A percentile compares a stretch with the other conserved stretches of the same genome.
Evolutionary conservation across 2,113 vertebrate genomes (phyloP).

Genomic region (Microtus oregoni): DNA sequence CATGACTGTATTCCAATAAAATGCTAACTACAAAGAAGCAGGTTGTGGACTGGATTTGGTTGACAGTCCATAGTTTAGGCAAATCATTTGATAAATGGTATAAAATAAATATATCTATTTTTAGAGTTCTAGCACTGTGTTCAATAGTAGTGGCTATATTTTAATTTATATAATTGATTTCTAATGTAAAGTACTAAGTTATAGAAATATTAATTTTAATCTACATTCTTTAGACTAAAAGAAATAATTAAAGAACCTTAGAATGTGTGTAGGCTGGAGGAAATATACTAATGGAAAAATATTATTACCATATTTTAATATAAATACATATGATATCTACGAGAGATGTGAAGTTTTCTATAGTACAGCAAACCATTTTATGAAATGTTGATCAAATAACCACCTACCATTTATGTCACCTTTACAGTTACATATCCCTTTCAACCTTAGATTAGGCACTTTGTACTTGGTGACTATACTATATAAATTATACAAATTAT

Average conservation of each 20-base stretch:
- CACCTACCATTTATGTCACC: background rate
- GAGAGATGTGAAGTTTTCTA: background rate
- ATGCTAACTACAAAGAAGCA: background rate
- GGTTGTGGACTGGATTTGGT: background rate
- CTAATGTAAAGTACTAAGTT: background rate
- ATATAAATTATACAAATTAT: background rate
- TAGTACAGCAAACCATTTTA: background rate
- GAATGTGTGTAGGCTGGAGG: background rate
- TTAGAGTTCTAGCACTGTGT: background rate
- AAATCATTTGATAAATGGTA: background rate
- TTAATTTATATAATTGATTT: background rate
- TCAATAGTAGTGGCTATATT: background rate
- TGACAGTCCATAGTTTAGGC: background rate
- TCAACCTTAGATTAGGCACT: background rate
- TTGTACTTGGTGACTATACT: background rate
- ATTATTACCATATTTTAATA: background rate
- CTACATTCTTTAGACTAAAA: constrained; percentile 24
- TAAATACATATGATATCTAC: background rate
- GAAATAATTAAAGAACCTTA: background rate
- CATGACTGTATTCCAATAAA: background rate
- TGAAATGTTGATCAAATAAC: background rate
- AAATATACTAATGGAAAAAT: background rate
- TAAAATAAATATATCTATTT: background rate
- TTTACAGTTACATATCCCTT: background rate
- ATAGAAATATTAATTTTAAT: background rate